A percentile compares a stretch with the other conserved stretches of the same genome.
phyloP scores from a whole-genome alignment of 2,113 vertebrate species.

The Grammomys surdaster region DNA sequence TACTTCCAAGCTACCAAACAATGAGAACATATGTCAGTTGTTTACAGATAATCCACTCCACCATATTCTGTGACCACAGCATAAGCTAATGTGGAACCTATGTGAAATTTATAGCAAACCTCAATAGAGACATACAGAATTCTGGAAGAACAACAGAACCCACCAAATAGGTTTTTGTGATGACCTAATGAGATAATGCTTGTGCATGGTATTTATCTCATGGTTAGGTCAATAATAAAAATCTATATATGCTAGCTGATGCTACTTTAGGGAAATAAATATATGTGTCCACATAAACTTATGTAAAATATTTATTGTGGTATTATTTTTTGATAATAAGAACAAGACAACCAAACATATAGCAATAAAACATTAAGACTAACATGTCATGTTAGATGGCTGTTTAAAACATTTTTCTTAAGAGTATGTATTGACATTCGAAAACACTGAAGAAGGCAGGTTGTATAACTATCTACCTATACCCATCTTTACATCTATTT shows the following conservation, averaged over 20 bases:
- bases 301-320: background rate
- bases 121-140: background rate
- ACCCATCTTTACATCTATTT: background rate
- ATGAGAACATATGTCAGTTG: background rate
- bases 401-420: background rate
- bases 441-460: conserved; percentile 13
- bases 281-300: background rate
- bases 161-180: background rate
- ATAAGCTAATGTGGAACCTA: background rate
- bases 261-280: conserved; percentile 15
- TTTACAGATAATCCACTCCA: background rate
- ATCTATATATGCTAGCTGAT: background rate
- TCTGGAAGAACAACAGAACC: background rate
- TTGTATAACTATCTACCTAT: background rate
- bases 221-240: background rate
- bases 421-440: background rate
- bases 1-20: background rate
- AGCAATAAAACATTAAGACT: conserved; percentile 21
- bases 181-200: background rate
- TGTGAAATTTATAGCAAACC: background rate
- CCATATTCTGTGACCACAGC: background rate
- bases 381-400: background rate
- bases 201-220: background rate
- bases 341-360: background rate
- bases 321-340: conserved; percentile 26